Conservation (phyloP, 2,797 vertebrate genomes). For the Coregonus suidteri region DNA sequence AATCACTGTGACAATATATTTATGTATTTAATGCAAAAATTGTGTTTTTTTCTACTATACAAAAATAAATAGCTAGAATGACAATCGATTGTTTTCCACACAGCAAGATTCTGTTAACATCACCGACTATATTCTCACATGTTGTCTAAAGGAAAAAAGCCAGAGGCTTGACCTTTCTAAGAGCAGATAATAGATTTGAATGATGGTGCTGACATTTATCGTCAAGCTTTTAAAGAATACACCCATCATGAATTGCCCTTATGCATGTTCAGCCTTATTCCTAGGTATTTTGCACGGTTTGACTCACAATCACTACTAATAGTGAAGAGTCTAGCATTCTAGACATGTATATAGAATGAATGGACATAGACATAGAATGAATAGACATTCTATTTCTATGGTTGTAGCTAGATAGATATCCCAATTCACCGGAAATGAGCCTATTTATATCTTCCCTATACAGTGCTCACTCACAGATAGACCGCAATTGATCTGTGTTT, state of each 20-base stretch:
- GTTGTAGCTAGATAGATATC: not conserved
- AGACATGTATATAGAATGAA: too few species aligned
- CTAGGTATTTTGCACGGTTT: conserved; percentile 16
- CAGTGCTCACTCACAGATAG: conserved; percentile 47
- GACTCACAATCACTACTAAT: too few species aligned
- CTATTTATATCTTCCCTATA: conserved; percentile 33
- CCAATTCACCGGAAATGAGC: not conserved
- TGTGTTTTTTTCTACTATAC: too few species aligned
- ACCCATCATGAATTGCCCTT: conserved; percentile 7
- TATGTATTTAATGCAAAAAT: not conserved
- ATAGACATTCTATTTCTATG: not conserved
- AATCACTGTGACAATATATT: conserved; percentile 44
- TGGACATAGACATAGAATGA: too few species aligned
- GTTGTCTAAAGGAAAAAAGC: conserved; percentile 24
- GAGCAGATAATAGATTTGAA: conserved; percentile 59
- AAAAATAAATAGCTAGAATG: too few species aligned
- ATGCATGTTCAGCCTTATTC: conserved; percentile 2
- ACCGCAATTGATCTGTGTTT: conserved; percentile 48
- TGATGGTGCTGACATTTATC: conserved; percentile 68
- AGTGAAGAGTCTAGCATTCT: too few species aligned
- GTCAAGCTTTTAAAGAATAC: conserved; percentile 38
- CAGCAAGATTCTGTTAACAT: not conserved
- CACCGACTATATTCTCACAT: not conserved
- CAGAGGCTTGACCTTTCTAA: conserved; percentile 54
- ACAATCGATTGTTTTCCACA: not conserved